A percentile compares a stretch with the other conserved stretches of the same genome.
phyloP scores from a whole-genome alignment of 2,888 invertebrate genomes.

The Aphidoletes aphidimyza region DNA sequence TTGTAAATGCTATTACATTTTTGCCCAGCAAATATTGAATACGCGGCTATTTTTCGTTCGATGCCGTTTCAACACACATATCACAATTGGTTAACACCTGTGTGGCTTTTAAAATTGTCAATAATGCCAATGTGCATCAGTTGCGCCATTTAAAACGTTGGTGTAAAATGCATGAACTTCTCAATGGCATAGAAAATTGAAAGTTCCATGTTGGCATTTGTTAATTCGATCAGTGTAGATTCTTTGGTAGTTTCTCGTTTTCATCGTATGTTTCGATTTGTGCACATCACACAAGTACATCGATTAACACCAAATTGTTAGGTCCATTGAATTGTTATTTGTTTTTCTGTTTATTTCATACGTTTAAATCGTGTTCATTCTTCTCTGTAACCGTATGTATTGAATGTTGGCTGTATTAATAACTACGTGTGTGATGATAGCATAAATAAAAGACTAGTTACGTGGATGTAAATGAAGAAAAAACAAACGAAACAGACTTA shows the following conservation, averaged over 20 bases:
- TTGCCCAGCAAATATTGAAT: too few species aligned
- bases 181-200: constrained; percentile 46
- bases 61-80: too few species aligned
- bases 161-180: background rate
- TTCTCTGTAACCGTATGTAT: background rate
- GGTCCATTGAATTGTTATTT: background rate
- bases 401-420: background rate
- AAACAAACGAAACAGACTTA: background rate
- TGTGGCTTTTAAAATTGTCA: background rate
- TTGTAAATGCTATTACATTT: too few species aligned
- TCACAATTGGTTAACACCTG: background rate
- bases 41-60: too few species aligned
- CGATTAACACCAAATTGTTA: constrained; percentile 1
- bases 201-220: constrained; percentile 53
- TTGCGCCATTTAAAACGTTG: background rate
- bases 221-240: constrained; percentile 46
- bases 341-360: background rate
- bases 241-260: background rate
- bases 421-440: background rate
- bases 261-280: background rate
- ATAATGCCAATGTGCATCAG: background rate
- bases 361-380: background rate
- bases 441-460: background rate
- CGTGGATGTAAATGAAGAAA: background rate
- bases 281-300: constrained; percentile 26